A percentile compares a stretch with the other conserved stretches of the same genome.
Evolutionary conservation across 2,888 invertebrate species (phyloP).

Genomic region (Coenonympha glycerion): DNA sequence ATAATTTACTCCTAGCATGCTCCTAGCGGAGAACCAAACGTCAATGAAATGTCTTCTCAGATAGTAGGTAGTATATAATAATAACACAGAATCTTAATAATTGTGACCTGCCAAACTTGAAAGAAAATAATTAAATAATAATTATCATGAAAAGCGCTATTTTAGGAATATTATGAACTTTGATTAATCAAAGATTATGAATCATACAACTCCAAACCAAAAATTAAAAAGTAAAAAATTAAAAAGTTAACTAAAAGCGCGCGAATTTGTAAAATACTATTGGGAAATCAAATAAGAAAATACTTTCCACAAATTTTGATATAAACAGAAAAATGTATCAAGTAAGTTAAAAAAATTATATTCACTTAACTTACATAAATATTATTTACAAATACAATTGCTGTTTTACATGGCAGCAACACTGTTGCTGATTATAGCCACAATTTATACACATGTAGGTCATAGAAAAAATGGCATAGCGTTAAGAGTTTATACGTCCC

Average conservation of each 20-base stretch:
- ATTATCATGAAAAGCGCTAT: too few species aligned
- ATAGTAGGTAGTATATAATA: too few species aligned
- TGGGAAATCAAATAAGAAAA: neutral
- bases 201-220: neutral
- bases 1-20: too few species aligned
- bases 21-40: too few species aligned
- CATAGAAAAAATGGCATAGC: slow-evolving; percentile 75
- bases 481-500: slow-evolving; percentile 68
- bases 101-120: too few species aligned
- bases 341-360: slow-evolving; percentile 18
- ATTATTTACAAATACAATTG: neutral
- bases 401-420: slow-evolving; percentile 55
- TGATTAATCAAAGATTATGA: too few species aligned
- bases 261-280: slow-evolving; percentile 44
- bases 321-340: neutral
- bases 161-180: too few species aligned
- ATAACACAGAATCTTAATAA: too few species aligned
- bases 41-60: too few species aligned
- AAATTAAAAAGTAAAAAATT: slow-evolving; percentile 22
- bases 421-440: slow-evolving; percentile 53
- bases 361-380: neutral
- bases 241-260: slow-evolving; percentile 40
- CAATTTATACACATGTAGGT: slow-evolving; percentile 75
- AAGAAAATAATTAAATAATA: too few species aligned
- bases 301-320: neutral